Conservation (phyloP, 2,113 vertebrate genomes). For the Ramphastos sulfuratus region DNA sequence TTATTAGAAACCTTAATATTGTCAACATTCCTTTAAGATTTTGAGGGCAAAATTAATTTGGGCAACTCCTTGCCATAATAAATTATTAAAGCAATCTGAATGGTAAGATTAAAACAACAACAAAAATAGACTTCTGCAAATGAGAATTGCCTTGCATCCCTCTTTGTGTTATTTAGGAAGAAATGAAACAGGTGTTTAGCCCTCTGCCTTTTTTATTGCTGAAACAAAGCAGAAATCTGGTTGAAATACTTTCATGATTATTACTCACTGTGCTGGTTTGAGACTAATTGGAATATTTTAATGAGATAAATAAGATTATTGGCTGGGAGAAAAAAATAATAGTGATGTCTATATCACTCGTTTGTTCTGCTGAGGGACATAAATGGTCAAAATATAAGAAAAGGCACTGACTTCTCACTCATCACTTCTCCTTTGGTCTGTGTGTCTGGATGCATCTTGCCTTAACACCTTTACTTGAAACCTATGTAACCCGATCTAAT, state of each 20-base stretch:
- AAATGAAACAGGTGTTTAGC: not conserved
- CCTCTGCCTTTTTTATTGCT: not conserved
- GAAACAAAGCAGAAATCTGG: not conserved
- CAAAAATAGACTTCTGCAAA: not conserved
- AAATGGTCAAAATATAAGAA: no score
- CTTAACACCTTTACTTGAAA: no score
- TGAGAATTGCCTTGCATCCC: not conserved
- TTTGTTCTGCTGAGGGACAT: no score
- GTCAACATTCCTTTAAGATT: constrained; percentile 51
- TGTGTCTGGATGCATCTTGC: no score
- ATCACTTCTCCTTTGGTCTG: no score
- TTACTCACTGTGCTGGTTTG: not conserved
- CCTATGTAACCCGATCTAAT: no score
- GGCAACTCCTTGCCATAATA: not conserved
- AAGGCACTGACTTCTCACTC: no score
- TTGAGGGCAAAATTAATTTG: constrained; percentile 44
- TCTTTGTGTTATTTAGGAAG: not conserved
- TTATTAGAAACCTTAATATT: constrained; percentile 60
- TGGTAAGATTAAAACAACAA: not conserved
- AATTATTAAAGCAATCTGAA: constrained; percentile 32
- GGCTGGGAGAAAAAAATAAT: no score
- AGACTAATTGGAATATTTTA: no score
- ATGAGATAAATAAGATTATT: no score
- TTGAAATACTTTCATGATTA: not conserved
- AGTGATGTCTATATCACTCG: no score